Base-by-base conservation (phyloP, 2,888 invertebrate species). In the Cecidostiba fungosa region DNA sequence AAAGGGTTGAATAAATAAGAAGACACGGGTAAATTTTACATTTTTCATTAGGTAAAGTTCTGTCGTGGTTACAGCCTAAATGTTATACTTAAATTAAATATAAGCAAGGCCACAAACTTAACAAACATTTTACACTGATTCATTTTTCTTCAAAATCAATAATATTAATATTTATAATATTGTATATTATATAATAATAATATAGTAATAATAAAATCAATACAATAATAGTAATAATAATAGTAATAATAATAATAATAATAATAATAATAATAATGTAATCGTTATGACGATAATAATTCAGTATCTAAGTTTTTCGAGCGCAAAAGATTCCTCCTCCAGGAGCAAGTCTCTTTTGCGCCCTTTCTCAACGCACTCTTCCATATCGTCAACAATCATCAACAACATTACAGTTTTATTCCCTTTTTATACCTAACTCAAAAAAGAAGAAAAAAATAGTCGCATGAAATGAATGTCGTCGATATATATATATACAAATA, bases 101-200 rank as follows among this genome's bases (percentile, higher is more conserved):
- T 92, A 93, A 93, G 93, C 92, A 92, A 93, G 91, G 92, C 92
- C 92, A 92, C 92, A 93, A 93, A 93, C 93, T 93, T 93, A 93
- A 93, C 93, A 93, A 93, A 93, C 92, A 92, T 93, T 92, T 92
- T 92, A 93, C 92, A 93, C 89, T 72, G 50, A 83, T 80, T 77
- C 32, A 77, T 76, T 74, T 70, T 59, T 43, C 23, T n/a, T 84
- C 59, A 81, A 86, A 86, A 82, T 84, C 43, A 76, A 79, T 84
- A 73, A 82, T 85, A 59, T 72, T 83, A 83, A 83, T 90, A 88
- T 89, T 83, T 90, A 89, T 90, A 88, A 89, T 88, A 87, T 85
- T 86, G 87, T 88, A 84, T 86, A 86, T 26, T 76, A n/a, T 43
- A 77, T 69, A 29, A 69, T 78, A 74, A 29, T 80, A 82, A 77